Conservation (phyloP, 1,140 invertebrate species). For the Tribolium madens region DNA sequence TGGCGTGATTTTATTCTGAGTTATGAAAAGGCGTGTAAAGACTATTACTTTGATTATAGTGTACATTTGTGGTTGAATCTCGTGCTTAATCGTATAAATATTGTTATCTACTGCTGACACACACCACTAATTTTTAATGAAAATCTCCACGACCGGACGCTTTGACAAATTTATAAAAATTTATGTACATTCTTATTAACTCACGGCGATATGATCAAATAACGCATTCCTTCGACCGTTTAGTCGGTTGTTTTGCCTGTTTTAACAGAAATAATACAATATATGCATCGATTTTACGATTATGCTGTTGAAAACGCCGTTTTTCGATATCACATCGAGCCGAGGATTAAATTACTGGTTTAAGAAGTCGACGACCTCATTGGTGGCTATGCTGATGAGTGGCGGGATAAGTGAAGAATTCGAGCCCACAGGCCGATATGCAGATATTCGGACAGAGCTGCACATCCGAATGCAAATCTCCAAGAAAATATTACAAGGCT, state of each 20-base stretch:
- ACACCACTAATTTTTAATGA: conserved; percentile 38
- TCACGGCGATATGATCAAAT: conserved; percentile 32
- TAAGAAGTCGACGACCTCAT: conserved; percentile 54
- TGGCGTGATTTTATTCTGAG: conserved; percentile 20
- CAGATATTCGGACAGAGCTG: conserved; percentile 54
- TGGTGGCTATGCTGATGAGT: conserved; percentile 53
- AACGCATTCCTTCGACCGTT: conserved; percentile 38
- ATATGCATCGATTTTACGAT: conserved; percentile 42
- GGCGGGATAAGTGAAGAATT: conserved; percentile 54
- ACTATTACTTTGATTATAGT: conserved; percentile 37
- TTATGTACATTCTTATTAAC: conserved; percentile 38
- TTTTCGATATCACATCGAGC: conserved; percentile 37
- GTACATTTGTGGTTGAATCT: conserved; percentile 29
- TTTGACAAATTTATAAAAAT: conserved; percentile 40
- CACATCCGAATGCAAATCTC: conserved; percentile 46
- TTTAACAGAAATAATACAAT: conserved; percentile 35
- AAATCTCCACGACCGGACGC: conserved; percentile 31
- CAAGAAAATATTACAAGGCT: not conserved
- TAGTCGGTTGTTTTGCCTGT: conserved; percentile 28
- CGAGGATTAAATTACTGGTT: conserved; percentile 53
- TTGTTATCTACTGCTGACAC: conserved; percentile 37
- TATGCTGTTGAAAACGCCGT: conserved; percentile 37
- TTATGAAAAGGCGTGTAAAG: conserved; percentile 38
- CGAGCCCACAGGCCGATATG: conserved; percentile 54
- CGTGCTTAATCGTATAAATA: conserved; percentile 25